Percentiles rank a stretch among this genome's conserved stretches.
phyloP scores from a whole-genome alignment of 1,140 invertebrate genomes.

The Andricus grossulariae region DNA sequence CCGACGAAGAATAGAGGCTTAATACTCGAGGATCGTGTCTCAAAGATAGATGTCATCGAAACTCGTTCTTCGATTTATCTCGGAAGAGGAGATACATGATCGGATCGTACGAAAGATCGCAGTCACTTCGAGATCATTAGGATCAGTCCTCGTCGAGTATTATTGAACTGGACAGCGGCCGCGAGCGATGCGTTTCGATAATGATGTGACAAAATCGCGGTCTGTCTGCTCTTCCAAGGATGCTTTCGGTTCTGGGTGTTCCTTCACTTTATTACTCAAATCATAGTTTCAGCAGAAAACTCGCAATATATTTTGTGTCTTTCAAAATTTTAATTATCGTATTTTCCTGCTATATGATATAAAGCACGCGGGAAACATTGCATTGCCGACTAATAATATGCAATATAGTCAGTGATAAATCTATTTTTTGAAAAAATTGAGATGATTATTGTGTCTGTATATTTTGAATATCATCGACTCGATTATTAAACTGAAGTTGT shows the following conservation, averaged over 20 bases:
- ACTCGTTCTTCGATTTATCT: conserved; percentile 16
- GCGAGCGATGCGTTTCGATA: conserved; percentile 16
- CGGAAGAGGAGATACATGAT: conserved; percentile 13
- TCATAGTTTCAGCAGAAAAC: conserved; percentile 2
- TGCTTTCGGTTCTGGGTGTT: conserved; percentile 25
- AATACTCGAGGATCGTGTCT: conserved; percentile 9
- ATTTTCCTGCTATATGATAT: no score
- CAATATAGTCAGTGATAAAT: no score
- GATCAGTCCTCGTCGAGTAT: conserved; percentile 25
- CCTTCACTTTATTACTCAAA: background rate
- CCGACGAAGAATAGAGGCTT: background rate
- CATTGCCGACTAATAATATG: no score
- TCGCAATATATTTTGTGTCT: background rate
- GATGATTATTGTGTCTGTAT: no score
- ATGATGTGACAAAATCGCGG: conserved; percentile 16
- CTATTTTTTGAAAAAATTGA: no score
- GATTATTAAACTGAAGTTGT: no score
- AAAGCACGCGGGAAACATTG: no score
- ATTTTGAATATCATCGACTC: no score
- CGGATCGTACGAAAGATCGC: conserved; percentile 24
- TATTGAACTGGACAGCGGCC: conserved; percentile 24
- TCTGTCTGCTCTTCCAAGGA: conserved; percentile 18
- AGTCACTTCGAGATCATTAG: conserved; percentile 29
- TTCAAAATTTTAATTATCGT: background rate
- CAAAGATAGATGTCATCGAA: conserved; percentile 24